phyloP scores from a whole-genome alignment of 2,888 invertebrate genomes.

The Zeuzera pyrina region DNA sequence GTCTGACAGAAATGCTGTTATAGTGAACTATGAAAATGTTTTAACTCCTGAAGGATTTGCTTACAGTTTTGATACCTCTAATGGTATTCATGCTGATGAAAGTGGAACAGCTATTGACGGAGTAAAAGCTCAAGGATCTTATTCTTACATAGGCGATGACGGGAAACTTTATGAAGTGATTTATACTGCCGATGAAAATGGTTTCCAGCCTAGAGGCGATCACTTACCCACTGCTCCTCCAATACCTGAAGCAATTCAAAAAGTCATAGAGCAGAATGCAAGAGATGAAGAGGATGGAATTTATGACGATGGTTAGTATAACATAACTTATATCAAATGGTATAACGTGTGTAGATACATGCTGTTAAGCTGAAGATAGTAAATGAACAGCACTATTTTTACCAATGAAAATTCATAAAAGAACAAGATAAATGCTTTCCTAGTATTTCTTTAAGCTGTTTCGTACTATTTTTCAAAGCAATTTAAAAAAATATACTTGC shows the following conservation, averaged over 20 bases:
- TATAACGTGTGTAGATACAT: no score
- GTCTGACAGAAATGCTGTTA: constrained; percentile 38
- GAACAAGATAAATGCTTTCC: no score
- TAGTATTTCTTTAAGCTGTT: no score
- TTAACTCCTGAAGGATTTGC: constrained; percentile 40
- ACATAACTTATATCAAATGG: no score
- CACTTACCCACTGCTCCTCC: constrained; percentile 58
- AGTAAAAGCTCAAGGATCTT: constrained; percentile 44
- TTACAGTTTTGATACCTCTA: constrained; percentile 52
- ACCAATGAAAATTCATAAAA: no score
- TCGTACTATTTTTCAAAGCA: no score
- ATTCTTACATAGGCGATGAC: constrained; percentile 55
- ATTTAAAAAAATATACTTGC: no score
- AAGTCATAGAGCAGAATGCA: constrained; percentile 41
- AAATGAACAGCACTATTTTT: no score
- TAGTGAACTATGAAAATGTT: constrained; percentile 38
- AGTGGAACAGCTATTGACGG: constrained; percentile 42
- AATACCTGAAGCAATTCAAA: constrained; percentile 48
- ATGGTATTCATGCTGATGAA: constrained; percentile 54
- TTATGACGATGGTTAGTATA: constrained; percentile 42
- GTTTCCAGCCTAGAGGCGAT: constrained; percentile 47
- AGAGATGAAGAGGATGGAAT: constrained; percentile 40
- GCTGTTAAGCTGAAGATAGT: no score
- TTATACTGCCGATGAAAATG: constrained; percentile 58
- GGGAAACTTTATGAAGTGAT: constrained; percentile 43